Conservation (phyloP, 64 coral and sea anemone species). For the Platygyra sinensis region DNA sequence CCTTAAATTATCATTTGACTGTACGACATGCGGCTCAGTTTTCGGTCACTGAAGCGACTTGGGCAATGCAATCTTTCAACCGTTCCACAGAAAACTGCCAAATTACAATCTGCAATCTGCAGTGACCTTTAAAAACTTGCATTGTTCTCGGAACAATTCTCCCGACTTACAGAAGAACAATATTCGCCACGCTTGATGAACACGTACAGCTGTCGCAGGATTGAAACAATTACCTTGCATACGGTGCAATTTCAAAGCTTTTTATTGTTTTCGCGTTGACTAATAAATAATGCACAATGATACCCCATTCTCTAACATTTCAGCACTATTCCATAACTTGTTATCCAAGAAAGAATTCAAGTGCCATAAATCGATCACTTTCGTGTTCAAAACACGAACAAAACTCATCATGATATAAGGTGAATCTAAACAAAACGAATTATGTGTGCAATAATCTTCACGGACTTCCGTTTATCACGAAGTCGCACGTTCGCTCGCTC, state of each 20-base stretch:
- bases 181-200: neutral
- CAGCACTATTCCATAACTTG: neutral
- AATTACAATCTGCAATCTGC: neutral
- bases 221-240: conserved; percentile 5
- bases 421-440: neutral
- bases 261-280: neutral
- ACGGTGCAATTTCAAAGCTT: neutral
- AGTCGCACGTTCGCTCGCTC: neutral
- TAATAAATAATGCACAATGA: neutral
- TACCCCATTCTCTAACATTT: neutral
- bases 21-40: too few species aligned
- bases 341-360: neutral
- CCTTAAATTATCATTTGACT: neutral
- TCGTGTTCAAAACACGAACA: neutral
- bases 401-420: neutral
- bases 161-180: neutral
- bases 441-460: neutral
- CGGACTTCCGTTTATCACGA: neutral
- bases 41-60: neutral
- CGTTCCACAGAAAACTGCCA: neutral
- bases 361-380: conserved; percentile 27
- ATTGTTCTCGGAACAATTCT: conserved; percentile 3
- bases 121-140: neutral
- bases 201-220: neutral
- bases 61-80: conserved; percentile 14